Evolutionary conservation across 2,113 vertebrate species (phyloP).

Genomic region (Spea multiplicata): DNA sequence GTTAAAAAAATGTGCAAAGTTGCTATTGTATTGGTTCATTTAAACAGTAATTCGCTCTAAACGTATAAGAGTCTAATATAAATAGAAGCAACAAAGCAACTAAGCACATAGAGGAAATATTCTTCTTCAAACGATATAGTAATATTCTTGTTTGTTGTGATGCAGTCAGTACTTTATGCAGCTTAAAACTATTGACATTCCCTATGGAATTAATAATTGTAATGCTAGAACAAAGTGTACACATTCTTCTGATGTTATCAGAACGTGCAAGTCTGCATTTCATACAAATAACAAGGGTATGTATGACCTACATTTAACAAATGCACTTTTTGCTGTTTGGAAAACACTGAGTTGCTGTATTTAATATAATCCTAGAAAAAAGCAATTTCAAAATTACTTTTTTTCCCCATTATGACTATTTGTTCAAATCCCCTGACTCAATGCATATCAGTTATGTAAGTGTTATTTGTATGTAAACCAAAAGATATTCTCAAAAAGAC

Average conservation of each 20-base stretch:
- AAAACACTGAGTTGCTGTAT: conserved; percentile 34
- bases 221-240: conserved; percentile 26
- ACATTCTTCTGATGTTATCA: conserved; percentile 26
- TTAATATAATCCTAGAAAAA: conserved; percentile 44
- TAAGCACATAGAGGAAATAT: not conserved
- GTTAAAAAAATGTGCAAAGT: not conserved
- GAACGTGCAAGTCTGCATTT: conserved; percentile 34
- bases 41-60: not conserved
- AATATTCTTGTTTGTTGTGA: not conserved
- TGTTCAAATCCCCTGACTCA: conserved; percentile 35
- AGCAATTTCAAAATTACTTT: conserved; percentile 45
- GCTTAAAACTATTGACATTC: conserved; percentile 28
- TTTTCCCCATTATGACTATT: conserved; percentile 39
- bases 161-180: conserved; percentile 9
- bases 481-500: conserved; percentile 55
- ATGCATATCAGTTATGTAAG: conserved; percentile 35
- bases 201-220: conserved; percentile 36
- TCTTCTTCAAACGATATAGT: not conserved
- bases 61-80: not conserved
- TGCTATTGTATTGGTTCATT: no score
- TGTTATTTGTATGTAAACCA: conserved; percentile 31
- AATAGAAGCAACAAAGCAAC: conserved; percentile 4
- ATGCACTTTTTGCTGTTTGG: conserved; percentile 41
- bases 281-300: conserved; percentile 18
- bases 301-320: conserved; percentile 43